phyloP scores from a whole-genome alignment of 2,888 invertebrate genomes.

The Allolobophora icterica region DNA sequence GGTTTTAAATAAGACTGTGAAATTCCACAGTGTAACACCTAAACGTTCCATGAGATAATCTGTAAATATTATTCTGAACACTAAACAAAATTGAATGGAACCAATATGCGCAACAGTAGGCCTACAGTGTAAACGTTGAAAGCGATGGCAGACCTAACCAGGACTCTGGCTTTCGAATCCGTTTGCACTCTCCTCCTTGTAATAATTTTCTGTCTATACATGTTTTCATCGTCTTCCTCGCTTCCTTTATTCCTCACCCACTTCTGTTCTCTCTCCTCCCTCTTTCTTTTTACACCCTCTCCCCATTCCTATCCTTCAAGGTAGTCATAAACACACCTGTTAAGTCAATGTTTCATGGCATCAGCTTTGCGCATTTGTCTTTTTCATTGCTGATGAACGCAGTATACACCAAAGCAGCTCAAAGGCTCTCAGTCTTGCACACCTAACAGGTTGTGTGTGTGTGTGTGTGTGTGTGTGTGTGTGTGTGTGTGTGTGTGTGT shows the following conservation, averaged over 20 bases:
- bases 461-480: background rate
- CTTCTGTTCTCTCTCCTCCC: background rate
- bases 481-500: too few relatives aligned
- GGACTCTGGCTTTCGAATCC: background rate
- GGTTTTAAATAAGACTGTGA: too few relatives aligned
- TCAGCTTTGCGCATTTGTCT: background rate
- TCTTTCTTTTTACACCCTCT: background rate
- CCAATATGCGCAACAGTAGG: too few relatives aligned
- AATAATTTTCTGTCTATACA: slow-evolving; percentile 2
- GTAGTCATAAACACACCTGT: background rate
- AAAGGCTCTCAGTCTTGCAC: background rate
- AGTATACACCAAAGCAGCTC: background rate
- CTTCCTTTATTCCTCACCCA: background rate
- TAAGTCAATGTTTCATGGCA: slow-evolving; percentile 2
- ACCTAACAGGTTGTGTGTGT: background rate
- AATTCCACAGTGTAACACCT: too few relatives aligned
- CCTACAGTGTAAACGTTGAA: background rate
- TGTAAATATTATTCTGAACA: too few relatives aligned
- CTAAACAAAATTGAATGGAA: too few relatives aligned
- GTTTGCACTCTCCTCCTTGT: background rate
- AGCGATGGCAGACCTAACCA: background rate
- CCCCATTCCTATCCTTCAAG: background rate
- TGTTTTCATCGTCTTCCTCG: background rate
- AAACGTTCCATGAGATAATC: too few relatives aligned
- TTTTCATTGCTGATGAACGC: background rate